Evolutionary conservation across 2,113 vertebrate species (phyloP), one percentile per base, ranked within the genome.

Genomic region (Scopus umbretta): DNA sequence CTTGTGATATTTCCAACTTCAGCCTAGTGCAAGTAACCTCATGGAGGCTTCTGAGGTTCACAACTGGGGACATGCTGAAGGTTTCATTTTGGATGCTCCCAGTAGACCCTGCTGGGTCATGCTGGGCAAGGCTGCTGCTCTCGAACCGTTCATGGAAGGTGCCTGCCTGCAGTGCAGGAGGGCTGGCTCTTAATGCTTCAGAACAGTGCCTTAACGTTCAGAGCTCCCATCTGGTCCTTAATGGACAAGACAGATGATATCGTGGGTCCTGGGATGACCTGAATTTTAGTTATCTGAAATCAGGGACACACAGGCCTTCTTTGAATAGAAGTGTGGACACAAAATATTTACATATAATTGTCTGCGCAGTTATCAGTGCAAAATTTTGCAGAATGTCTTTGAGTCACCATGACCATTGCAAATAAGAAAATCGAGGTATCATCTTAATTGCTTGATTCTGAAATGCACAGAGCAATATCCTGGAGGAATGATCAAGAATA

Each of bases 81-180:
- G 32, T 63, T 67, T 87, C 20, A 7, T 65, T 70, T 30, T 49
- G 40, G n/a, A 49, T 68, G 43, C 12, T 85, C n/a, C 49, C 65
- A 16, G 16, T 20, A 53, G 85, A 53, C 5, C 13, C 16, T 56
- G 16, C 14, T 45, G 23, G 29, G 20, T 34, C 23, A 14, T 23
- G 13, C 40, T 34, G 47, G 17, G 36, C 43, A 68, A 27, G 79
- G 61, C 19, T 61, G n/a, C 40, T 67, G 36, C 25, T 53, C 45
- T 43, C 7, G 9, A 9, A 6, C 1, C 0, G 6, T 25, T 49
- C 8, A 10, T 0, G 8, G 50, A 16, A 8, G 11, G 27, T 23
- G 58, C 22, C 30, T 42, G 15, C 34, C 47, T 43, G 26, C 16
- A 15, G 18, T 25, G 1, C 40, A 18, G 66, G 9, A 45, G 32